Base-by-base conservation (phyloP, 2,888 invertebrate species). In the Hanleya hanleyi region DNA sequence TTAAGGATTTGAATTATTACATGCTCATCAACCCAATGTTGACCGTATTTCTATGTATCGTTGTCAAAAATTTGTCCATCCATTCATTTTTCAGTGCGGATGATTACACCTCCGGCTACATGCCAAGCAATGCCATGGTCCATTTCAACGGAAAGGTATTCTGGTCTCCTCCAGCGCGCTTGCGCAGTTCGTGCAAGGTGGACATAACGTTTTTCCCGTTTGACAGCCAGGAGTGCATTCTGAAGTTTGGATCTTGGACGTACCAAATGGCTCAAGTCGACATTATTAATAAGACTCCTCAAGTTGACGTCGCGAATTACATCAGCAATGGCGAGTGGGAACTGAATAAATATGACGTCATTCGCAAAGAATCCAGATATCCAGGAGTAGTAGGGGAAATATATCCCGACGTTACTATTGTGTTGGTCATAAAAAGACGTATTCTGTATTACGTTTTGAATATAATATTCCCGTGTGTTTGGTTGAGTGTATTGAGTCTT, bases 91-190 rank as follows among this genome's bases (percentile, higher is more conserved):
- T 41, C 83, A 93, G 92, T 82, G 92, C 92, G 33, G 92, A 93
- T 81, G 92, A 93, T 84, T 92, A 92, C 83, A 92, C 92, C 0
- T 88, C 90, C 0, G 92, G 92, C 2, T 92, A 92, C 84, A 92
- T 93, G 92, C 89, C 91, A 29, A 91, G 92, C 47, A 89, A 92
- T 66, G 92, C 92, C 1, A 92, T 93, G 92, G 90, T 92, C 4
- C 85, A 88, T 29, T 84, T 84, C 74, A 89, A 91, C 74, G 93
- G 93, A 9, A 90, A 89, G n/a, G 91, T 93, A 2, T 91, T 92
- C 83, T 93, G 92, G 93, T 92, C 92, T 0, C 92, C 92, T 0
- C 92, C 92, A 12, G 92, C 92, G 37, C 91, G 92, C 73, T 89
- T 93, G 33, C 88, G 92, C 36, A 91, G 91, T 75, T 92, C 92